Conservation (phyloP, 2,113 vertebrate genomes). For the Periophthalmus modestus region DNA sequence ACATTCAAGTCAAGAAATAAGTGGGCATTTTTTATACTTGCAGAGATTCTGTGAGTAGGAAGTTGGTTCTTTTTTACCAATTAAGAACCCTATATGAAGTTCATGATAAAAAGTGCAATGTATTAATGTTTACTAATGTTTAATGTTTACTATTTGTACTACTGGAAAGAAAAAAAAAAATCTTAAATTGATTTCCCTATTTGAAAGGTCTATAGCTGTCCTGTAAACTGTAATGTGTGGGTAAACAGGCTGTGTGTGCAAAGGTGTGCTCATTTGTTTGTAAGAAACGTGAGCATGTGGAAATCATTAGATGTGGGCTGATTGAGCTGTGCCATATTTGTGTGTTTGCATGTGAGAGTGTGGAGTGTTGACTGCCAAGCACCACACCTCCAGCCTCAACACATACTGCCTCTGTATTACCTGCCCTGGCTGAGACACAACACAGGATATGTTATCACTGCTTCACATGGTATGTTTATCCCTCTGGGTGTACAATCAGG, state of each 20-base stretch:
- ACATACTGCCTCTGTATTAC: slow-evolving; percentile 11
- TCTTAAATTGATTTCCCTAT: slow-evolving; percentile 17
- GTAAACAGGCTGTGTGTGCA: slow-evolving; percentile 22
- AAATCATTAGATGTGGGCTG: slow-evolving; percentile 71
- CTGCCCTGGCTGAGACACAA: slow-evolving; percentile 14
- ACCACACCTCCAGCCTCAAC: slow-evolving; percentile 14
- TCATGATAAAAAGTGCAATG: not conserved
- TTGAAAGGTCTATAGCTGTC: slow-evolving; percentile 43
- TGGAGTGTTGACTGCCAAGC: slow-evolving; percentile 42
- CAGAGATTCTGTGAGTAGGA: not conserved
- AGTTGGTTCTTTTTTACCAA: too few relatives aligned
- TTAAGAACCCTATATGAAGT: too few relatives aligned
- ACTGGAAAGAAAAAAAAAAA: too few relatives aligned
- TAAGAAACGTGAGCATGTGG: slow-evolving; percentile 72
- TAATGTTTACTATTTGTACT: too few relatives aligned
- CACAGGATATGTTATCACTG: slow-evolving; percentile 21
- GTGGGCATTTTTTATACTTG: not conserved
- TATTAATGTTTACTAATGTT: too few relatives aligned
- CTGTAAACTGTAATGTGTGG: slow-evolving; percentile 29
- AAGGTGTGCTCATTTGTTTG: slow-evolving; percentile 38
- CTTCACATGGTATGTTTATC: slow-evolving; percentile 20
- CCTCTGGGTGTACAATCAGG: not conserved
- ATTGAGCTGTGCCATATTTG: slow-evolving; percentile 55
- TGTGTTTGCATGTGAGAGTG: slow-evolving; percentile 43
- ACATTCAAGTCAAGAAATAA: not conserved